phyloP scores from a whole-genome alignment of 2,113 vertebrate species.

The Microtus ochrogaster region DNA sequence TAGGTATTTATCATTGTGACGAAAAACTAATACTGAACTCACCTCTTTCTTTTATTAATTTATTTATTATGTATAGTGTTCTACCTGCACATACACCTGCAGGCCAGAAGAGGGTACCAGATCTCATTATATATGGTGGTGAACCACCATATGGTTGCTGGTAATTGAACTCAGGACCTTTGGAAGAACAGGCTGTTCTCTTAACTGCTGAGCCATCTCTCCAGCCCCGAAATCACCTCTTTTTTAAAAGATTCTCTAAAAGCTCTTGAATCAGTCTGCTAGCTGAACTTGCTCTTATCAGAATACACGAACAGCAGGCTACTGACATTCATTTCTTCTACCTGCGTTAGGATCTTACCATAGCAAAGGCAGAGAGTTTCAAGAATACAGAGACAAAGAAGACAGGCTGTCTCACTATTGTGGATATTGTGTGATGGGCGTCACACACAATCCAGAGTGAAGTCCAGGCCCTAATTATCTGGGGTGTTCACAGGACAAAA shows the following conservation, averaged over 20 bases:
- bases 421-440: accelerated
- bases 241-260: background rate
- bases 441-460: no score
- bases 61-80: no score
- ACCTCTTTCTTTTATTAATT: background rate
- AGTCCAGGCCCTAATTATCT: no score
- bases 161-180: no score
- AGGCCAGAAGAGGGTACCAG: no score
- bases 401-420: background rate
- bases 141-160: no score
- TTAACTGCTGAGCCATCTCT: no score
- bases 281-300: background rate
- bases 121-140: no score
- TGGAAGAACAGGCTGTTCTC: no score
- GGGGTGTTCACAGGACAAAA: background rate
- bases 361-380: background rate
- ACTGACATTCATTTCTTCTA: background rate
- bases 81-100: no score
- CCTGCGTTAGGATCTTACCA: background rate
- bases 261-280: background rate
- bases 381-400: background rate
- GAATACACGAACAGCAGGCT: background rate
- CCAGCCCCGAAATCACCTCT: no score
- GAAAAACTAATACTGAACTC: background rate
- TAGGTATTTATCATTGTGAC: background rate